Percentiles rank a stretch among this genome's conserved stretches.
Conservation (phyloP, 2,797 vertebrate genomes). For the Poecile montanus region DNA sequence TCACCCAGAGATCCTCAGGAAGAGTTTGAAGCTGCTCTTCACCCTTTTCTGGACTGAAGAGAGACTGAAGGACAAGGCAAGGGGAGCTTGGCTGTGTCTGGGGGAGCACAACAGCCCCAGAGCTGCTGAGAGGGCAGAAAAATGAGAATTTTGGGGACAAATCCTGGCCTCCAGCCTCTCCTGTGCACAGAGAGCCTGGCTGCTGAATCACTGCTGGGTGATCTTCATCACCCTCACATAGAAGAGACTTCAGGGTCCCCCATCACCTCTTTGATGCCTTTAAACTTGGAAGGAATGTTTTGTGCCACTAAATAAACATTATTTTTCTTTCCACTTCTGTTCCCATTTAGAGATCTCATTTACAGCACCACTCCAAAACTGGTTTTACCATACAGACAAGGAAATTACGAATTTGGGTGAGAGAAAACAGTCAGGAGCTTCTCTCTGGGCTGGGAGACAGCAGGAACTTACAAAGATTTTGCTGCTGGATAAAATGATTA, state of each 20-base stretch:
- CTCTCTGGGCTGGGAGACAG: background rate
- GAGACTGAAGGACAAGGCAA: background rate
- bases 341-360: background rate
- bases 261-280: background rate
- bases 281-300: background rate
- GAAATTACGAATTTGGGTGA: background rate
- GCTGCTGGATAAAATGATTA: slow-evolving; percentile 27
- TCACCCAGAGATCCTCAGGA: background rate
- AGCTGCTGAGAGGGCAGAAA: background rate
- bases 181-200: background rate
- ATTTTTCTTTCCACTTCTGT: background rate
- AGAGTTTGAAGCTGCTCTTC: background rate
- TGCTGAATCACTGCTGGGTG: background rate
- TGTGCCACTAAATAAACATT: background rate
- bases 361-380: background rate
- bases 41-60: background rate
- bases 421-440: background rate
- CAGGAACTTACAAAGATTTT: background rate
- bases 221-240: background rate
- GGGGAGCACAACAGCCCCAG: background rate
- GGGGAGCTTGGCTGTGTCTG: background rate
- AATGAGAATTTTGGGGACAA: background rate
- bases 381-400: background rate
- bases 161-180: background rate
- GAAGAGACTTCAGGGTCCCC: background rate